Evolutionary conservation across 2,888 invertebrate species (phyloP), one percentile per base, ranked within the genome.

Genomic region (Apotomis turbidana): DNA sequence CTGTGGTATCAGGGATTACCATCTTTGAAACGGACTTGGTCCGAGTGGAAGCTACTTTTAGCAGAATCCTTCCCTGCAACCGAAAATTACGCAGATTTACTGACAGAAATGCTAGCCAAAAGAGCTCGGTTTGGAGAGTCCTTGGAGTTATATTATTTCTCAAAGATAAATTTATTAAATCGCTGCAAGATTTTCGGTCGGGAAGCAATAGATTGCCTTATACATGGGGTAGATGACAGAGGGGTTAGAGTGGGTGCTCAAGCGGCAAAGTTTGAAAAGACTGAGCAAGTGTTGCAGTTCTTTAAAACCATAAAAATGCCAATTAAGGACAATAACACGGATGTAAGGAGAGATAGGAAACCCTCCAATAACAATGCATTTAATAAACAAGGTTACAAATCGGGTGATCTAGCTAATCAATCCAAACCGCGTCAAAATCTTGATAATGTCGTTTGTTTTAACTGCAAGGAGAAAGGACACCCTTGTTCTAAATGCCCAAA

Each of bases 381-480:
- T 46, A 46, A 46, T 46, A 46, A 46, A 46, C 46, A 46, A 46
- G 10, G 8, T 10, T 46, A 46, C 46, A 46, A 10, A 46, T 10
- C 10, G 3, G 5, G 9, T 9, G 15, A 15, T 4, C 8, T 9
- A 9, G 6, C 4, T 27, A 41, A 41, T 41, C 15, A 4, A n/a
- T 4, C 36, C 57, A 57, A 57, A 10, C 55, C 15, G 27, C 4
- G 4, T 3, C 41, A 13, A 41, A 59, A 44, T 10, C 6, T 5
- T 5, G 3, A 55, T 55, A 27, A 27, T 15, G 15, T 61, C 0
- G 36, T 51, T 27, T 74, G 74, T 54, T 74, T 60, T 51, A 74
- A 74, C 27, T 74, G 74, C 36, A 74, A 69, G n/a, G 71, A 74
- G 15, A 74, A 69, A 44, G 74, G 74, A 4, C 74, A 74, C 15